A percentile compares a stretch with the other conserved stretches of the same genome.
These are phyloP conservation scores for Byasa hedistus DNA, from an alignment of 2,888 invertebrate genomes.

Conservation along the genomic window DNA sequence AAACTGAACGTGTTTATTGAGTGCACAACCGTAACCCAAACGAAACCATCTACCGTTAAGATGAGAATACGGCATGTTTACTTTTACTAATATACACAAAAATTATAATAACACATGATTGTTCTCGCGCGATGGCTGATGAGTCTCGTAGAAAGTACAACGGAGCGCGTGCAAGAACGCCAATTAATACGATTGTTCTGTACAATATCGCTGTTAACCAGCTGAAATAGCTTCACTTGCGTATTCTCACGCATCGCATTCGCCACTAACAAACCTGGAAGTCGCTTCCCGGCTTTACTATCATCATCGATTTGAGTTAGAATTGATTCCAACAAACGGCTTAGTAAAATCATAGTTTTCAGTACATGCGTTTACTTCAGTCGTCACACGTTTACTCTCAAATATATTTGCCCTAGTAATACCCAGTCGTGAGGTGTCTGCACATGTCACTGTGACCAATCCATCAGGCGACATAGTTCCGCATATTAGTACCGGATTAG, in stretches of 20 bases:
- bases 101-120: constrained; percentile 64
- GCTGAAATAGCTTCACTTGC: constrained; percentile 19
- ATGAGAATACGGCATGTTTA: constrained; percentile 46
- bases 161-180: constrained; percentile 59
- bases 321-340: no score
- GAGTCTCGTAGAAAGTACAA: constrained; percentile 64
- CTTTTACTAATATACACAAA: constrained; percentile 62
- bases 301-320: not conserved
- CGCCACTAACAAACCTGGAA: not conserved
- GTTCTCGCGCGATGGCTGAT: constrained; percentile 53
- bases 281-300: not conserved
- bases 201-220: constrained; percentile 30
- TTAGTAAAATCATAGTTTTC: no score
- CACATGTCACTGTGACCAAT: not conserved
- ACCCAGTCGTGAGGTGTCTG: not conserved
- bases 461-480: constrained; percentile 6
- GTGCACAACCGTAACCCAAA: constrained; percentile 23
- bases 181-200: constrained; percentile 58
- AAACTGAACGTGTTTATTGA: constrained; percentile 2
- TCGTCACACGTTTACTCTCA: not conserved
- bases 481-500: constrained; percentile 18
- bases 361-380: no score
- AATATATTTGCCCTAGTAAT: not conserved
- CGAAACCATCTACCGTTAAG: constrained; percentile 28
- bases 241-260: constrained; percentile 18